A percentile compares a stretch with the other conserved stretches of the same genome.
Conservation (phyloP, 1,140 invertebrate genomes). For the Ceratosolen solmsi region DNA sequence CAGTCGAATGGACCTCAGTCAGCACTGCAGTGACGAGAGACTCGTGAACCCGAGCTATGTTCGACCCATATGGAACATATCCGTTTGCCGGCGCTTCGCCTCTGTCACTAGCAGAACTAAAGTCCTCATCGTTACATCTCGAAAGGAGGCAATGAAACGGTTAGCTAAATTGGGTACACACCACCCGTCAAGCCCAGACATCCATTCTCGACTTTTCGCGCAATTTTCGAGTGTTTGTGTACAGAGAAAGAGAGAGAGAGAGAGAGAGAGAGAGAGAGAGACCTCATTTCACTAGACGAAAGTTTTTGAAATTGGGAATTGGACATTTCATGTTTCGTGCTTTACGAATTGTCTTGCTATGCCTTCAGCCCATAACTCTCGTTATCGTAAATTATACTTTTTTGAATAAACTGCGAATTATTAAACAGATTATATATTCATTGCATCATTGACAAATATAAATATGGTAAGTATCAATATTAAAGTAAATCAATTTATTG, state of each 20-base stretch:
- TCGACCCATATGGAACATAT: not conserved
- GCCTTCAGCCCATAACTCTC: not conserved
- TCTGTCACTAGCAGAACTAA: constrained; percentile 58
- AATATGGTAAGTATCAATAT: too few relatives aligned
- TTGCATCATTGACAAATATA: too few relatives aligned
- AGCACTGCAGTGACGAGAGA: not conserved
- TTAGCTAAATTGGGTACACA: constrained; percentile 66
- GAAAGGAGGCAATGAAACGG: constrained; percentile 67
- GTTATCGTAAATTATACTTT: not conserved
- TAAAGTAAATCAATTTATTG: too few relatives aligned
- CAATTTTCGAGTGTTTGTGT: constrained; percentile 17
- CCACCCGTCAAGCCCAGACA: constrained; percentile 25
- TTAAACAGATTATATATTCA: too few relatives aligned
- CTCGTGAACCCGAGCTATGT: not conserved
- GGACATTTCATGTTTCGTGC: not conserved
- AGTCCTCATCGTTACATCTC: constrained; percentile 64
- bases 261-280: not conserved
- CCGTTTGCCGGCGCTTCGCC: not conserved
- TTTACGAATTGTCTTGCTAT: not conserved
- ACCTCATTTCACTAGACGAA: not conserved
- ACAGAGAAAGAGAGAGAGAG: not conserved
- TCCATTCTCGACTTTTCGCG: constrained; percentile 11
- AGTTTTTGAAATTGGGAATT: not conserved
- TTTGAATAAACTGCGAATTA: not conserved
- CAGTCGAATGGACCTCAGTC: not conserved